Base-by-base conservation (phyloP, 2,888 invertebrate species). In the Xanthia icteritia region DNA sequence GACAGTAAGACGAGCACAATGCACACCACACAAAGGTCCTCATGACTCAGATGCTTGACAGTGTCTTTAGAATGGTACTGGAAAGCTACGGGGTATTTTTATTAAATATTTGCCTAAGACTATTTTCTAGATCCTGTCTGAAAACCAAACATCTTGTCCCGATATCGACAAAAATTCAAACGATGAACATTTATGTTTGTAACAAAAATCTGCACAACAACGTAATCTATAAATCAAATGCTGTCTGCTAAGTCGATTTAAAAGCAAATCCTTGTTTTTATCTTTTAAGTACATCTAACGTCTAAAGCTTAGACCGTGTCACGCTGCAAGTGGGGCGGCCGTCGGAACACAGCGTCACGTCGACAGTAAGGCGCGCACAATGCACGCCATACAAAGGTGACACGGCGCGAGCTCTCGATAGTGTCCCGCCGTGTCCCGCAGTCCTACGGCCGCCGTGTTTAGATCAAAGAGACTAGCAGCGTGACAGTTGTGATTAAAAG, bases 361-460 rank as follows among this genome's bases (percentile, higher is more conserved):
- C 48, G 79, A 79, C 82, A 42, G 66, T 73, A 73, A 63, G 69
- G 61, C 31, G 61, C 61, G 56, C 17, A 80, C 73, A 82, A 84
- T 82, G 48, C 63, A 31, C 61, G 84, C 70, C 70, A 45, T 63
- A 75, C 86, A 77, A 85, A 85, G 66, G 76, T 67, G 77, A 63
- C 60, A 56, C 72, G 58, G 27, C 36, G 45, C 58, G 63, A 48
- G 72, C 71, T 36, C 81, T 84, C 64, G 74, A 77, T 84, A 85
- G 48, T 69, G 68, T 72, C 69, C 51, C 72, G 64, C 60, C 23
- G 45, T 63, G 54, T 54, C 13, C n/a, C 67, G 61, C 31, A 39
- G 73, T 60, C 79, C 48, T 39, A 17, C 64, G 17, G 58, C 51
- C 20, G 58, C 36, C 56, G 39, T 76, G 58, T 36, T 42, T 17